Conservation (phyloP, 2,113 vertebrate species). For the Anoura caudifer region DNA sequence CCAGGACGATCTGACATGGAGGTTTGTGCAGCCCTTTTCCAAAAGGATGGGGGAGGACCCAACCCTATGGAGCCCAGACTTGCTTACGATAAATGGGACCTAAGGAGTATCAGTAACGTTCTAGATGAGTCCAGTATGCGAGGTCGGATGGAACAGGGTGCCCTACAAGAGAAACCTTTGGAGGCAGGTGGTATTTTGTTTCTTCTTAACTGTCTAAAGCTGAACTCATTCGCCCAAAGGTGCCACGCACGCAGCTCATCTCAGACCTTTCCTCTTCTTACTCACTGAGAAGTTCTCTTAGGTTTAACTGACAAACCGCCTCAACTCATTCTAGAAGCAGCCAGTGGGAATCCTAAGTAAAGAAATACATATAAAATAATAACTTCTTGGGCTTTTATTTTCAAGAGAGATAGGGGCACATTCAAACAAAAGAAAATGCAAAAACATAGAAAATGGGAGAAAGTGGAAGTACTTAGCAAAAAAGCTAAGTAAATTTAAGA, state of each 20-base stretch:
- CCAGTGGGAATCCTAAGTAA: background rate
- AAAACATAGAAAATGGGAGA: background rate
- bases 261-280: background rate
- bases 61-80: background rate
- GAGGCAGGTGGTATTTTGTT: rapidly evolving
- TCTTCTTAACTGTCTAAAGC: background rate
- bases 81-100: rapidly evolving
- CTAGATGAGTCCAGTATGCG: rapidly evolving
- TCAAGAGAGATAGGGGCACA: background rate
- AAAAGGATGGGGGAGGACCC: background rate
- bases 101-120: background rate
- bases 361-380: background rate
- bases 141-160: rapidly evolving
- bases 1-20: background rate
- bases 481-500: background rate
- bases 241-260: background rate
- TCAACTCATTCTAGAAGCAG: background rate
- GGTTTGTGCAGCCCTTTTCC: no score
- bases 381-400: background rate
- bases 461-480: background rate
- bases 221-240: background rate
- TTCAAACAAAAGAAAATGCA: background rate
- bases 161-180: background rate
- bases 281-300: background rate
- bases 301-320: background rate